phyloP scores from a whole-genome alignment of 2,888 invertebrate species.

The Eupithecia vulgata region DNA sequence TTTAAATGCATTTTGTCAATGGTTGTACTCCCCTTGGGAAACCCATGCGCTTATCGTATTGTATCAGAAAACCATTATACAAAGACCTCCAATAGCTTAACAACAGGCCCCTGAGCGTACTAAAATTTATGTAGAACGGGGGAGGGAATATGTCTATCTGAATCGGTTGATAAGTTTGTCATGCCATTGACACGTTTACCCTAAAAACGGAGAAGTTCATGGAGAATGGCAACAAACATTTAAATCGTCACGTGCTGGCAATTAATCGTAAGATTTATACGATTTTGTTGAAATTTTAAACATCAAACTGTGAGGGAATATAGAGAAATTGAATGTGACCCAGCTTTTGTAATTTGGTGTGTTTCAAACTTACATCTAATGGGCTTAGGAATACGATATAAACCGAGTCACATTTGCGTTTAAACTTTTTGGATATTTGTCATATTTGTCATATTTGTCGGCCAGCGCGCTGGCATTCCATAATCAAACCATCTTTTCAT shows the following conservation, averaged over 20 bases:
- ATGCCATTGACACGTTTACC: slow-evolving; percentile 66
- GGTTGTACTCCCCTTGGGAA: slow-evolving; percentile 53
- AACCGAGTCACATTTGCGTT: neutral
- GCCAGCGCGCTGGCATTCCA: no score
- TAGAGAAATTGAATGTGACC: neutral
- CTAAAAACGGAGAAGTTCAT: slow-evolving; percentile 68
- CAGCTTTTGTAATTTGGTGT: neutral
- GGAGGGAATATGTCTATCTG: slow-evolving; percentile 47
- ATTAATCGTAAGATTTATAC: slow-evolving; percentile 49
- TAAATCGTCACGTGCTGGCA: slow-evolving; percentile 62
- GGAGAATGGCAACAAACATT: slow-evolving; percentile 63
- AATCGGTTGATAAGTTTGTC: slow-evolving; percentile 49
- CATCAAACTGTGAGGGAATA: neutral
- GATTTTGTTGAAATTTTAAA: slow-evolving; percentile 11
- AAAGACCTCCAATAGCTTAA: slow-evolving; percentile 42
- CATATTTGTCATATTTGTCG: no score
- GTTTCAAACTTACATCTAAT: neutral
- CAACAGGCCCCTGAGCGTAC: neutral
- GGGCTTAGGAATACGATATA: neutral
- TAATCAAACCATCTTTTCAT: neutral
- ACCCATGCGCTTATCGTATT: slow-evolving; percentile 62
- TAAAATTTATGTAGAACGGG: slow-evolving; percentile 7
- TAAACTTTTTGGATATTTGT: no score
- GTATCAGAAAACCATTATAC: slow-evolving; percentile 52
- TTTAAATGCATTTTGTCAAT: slow-evolving; percentile 39